Base-by-base conservation (phyloP, 2,888 invertebrate species). In the Congeria kusceri region DNA sequence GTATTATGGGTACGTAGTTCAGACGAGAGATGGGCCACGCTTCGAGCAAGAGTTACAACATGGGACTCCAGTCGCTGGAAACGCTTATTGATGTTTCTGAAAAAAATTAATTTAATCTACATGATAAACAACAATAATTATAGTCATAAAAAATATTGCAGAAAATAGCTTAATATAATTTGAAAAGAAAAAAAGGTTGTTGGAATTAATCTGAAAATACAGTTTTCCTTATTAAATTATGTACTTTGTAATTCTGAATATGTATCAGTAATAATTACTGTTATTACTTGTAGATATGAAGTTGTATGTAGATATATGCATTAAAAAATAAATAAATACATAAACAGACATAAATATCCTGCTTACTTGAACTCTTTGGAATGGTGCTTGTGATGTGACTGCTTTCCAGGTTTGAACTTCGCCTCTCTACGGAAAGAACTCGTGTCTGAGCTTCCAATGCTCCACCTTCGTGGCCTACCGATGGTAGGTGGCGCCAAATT, bases 1-100 rank as follows among this genome's bases (percentile, higher is more conserved):
- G 97, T 95, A 92, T 97, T 97, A 91, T 98, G 97, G 0, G 97
- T 97, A 79, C 97, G 94, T 96, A 98, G 97, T 94, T 98, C 98
- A 3, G 97, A 97, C 47, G 97, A 97, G 53, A 98, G 95, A 93
- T 98, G 97, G 20, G 98, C 97, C 27, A 98, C 97, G 61, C 97
- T 97, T 74, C 97, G 95, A 0, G 98, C 98, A 83, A 98, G 94
- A 1, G 98, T 98, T 68, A 98, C 97, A 62, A 98, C 97, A 94
- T 98, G 98, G 0, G 97, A 97, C 93, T 98, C 98, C 84, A 98
- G 94, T 5, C 97, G 95, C 93, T 97, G 97, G 94, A 98, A 97
- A 61, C 97, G 95, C 93, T 97, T 97, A 94, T 97, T 97, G 85
- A 97, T 96, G 66, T 96, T 96, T 95, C 96, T 94, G 86, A 23